Percentiles rank a stretch among this genome's conserved stretches.
Evolutionary conservation across 2,113 vertebrate genomes (phyloP).

Genomic region (Rhynchomys soricoides): DNA sequence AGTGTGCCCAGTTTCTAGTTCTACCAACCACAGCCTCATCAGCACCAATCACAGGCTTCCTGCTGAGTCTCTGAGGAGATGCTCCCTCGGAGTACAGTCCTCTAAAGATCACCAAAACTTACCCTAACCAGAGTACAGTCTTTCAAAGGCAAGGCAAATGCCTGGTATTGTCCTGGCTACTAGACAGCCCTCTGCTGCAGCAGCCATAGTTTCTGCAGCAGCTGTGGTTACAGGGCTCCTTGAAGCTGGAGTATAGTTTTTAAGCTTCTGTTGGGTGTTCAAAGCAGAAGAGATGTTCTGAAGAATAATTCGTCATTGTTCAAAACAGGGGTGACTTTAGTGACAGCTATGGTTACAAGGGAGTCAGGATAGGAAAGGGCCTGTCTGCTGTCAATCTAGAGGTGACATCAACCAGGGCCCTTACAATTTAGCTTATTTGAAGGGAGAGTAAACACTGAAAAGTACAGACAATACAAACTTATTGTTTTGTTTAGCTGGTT

Average conservation of each 20-base stretch:
- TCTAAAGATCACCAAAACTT: background rate
- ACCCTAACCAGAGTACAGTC: background rate
- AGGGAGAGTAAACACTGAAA: background rate
- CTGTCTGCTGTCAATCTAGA: background rate
- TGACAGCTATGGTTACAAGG: background rate
- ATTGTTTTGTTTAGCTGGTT: background rate
- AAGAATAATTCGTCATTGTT: background rate
- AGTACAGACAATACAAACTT: background rate
- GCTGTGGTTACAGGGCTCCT: background rate
- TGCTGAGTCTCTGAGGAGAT: background rate
- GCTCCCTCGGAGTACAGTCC: background rate
- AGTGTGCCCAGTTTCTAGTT: background rate
- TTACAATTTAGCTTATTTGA: background rate
- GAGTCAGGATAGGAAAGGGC: background rate
- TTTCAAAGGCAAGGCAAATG: background rate
- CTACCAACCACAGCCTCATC: background rate
- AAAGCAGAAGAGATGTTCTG: background rate
- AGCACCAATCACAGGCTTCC: background rate
- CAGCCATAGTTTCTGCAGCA: background rate
- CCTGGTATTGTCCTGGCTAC: background rate
- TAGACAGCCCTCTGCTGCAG: background rate
- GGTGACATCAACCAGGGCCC: too few relatives aligned
- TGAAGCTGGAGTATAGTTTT: background rate
- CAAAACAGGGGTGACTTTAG: background rate
- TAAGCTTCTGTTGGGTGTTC: background rate